Evolutionary conservation across 2,113 vertebrate genomes (phyloP), one percentile per base, ranked within the genome.

Genomic region (Laterallus jamaicensis): DNA sequence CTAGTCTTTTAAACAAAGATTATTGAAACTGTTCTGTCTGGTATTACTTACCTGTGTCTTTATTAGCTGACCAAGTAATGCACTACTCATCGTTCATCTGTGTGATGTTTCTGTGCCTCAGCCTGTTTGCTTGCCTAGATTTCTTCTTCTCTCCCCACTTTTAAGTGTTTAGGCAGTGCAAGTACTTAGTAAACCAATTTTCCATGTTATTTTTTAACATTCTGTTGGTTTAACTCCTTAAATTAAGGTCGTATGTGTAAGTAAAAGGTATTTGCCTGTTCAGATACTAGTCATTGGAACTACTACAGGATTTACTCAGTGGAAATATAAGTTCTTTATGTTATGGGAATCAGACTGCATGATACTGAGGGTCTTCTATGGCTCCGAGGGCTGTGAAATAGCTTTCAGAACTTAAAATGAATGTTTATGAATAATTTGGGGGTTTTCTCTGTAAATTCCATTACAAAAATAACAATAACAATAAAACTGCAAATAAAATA

Each of bases 401-500:
- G 69, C 62, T 92, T 96, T 96, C 58, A 90, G 56, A 73, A 44
- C 66, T 90, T 90, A 81, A 93, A 95, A 88, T 84, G 24, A 78
- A 83, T 71, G 37, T 21, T 81, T 82, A 37, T 84, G 64, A 93
- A 50, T 94, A 79, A 88, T 94, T 86, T 18, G 54, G 17, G 2
- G 15, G 6, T 32, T 40, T 86, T 37, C 42, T 68, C 54, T 64
- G 15, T 77, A 74, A 90, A 83, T 92, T 93, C 59, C 44, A 74
- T 86, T 88, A 52, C 40, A 86, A 89, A 95, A 90, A 62, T 54
- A 95, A 80, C 35, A 93, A 56, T 90, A 82, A 82, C 84, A 84
- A 55, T 86, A 58, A 85, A 91, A 70, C 39, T 60, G 44, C 74
- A 95, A 81, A 90, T 77, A 58, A 87, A 90, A 78, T 31, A 82